phyloP scores from a whole-genome alignment of 1,140 invertebrate genomes.

The Heterodera schachtii region DNA sequence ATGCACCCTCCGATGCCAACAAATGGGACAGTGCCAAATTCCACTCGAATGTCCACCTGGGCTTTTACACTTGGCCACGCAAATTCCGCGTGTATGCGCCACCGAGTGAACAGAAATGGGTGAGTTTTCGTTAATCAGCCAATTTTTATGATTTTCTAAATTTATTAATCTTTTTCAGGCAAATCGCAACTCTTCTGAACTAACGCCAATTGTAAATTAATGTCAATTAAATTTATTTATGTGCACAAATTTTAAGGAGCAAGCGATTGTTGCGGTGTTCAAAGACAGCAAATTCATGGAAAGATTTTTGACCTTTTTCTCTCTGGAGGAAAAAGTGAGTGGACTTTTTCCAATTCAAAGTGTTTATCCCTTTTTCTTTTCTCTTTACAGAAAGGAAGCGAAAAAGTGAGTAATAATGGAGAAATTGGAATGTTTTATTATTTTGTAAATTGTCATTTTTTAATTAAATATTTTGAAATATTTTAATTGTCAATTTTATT shows the following conservation, averaged over 20 bases:
- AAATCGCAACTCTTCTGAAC: slow-evolving; percentile 64
- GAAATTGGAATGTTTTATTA: slow-evolving; percentile 71
- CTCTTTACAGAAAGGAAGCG: slow-evolving; percentile 74
- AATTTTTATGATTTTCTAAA: background rate
- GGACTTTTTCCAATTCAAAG: no score
- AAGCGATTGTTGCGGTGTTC: slow-evolving; percentile 76
- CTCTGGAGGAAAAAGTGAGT: slow-evolving; percentile 76
- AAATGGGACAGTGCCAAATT: slow-evolving; percentile 77
- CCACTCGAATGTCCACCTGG: slow-evolving; percentile 75
- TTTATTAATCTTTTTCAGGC: slow-evolving; percentile 8
- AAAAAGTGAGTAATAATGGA: slow-evolving; percentile 74
- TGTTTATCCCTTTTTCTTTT: background rate
- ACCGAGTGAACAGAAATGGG: slow-evolving; percentile 71
- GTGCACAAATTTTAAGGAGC: slow-evolving; percentile 67
- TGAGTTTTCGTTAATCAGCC: background rate
- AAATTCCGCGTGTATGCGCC: slow-evolving; percentile 73
- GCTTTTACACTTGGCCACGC: slow-evolving; percentile 83
- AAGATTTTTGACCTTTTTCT: slow-evolving; percentile 74
- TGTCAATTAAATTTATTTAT: background rate
- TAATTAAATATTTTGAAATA: slow-evolving; percentile 70
- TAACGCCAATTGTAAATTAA: background rate
- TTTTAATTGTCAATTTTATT: slow-evolving; percentile 73
- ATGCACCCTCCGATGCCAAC: slow-evolving; percentile 69
- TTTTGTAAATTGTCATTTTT: slow-evolving; percentile 75
- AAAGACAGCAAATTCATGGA: slow-evolving; percentile 74